Conservation (phyloP, 37 sponge, comb jelly and placozoan species). For the Eunapius fragilis region DNA sequence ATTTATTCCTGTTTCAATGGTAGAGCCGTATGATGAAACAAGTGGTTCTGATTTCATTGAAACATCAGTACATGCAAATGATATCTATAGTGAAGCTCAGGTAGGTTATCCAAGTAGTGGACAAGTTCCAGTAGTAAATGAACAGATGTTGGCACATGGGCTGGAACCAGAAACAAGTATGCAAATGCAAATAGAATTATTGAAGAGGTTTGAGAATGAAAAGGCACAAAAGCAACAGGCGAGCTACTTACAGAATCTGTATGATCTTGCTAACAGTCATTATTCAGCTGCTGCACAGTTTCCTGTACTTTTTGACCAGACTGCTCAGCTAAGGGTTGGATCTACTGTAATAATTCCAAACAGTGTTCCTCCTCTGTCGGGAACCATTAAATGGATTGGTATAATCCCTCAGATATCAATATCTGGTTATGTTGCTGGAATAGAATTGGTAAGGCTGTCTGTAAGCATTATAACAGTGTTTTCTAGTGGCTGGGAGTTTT, state of each 20-base stretch:
- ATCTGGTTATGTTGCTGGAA: constrained; percentile 36
- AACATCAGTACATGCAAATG: neutral
- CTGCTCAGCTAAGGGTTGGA: neutral
- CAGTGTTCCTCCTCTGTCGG: neutral
- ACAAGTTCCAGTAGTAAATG: neutral
- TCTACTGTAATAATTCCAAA: neutral
- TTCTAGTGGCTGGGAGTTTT: too few species aligned
- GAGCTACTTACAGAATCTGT: neutral
- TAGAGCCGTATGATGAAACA: neutral
- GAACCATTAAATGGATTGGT: constrained; percentile 55
- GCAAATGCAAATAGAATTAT: neutral
- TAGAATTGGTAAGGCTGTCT: constrained; percentile 51
- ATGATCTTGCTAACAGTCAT: neutral
- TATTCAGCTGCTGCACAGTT: neutral
- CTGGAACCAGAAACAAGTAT: neutral
- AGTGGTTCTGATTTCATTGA: neutral
- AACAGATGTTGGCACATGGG: neutral
- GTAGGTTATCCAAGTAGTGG: neutral
- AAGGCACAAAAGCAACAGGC: neutral
- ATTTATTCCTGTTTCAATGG: constrained; percentile 14
- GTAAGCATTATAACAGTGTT: too few species aligned
- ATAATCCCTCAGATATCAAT: constrained; percentile 20
- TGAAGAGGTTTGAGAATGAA: neutral
- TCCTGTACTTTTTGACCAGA: neutral
- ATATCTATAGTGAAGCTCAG: neutral